These are phyloP conservation scores for Plumapathes pennacea DNA, from an alignment of 92 coral and sea anemone species.

Conservation along the genomic window DNA sequence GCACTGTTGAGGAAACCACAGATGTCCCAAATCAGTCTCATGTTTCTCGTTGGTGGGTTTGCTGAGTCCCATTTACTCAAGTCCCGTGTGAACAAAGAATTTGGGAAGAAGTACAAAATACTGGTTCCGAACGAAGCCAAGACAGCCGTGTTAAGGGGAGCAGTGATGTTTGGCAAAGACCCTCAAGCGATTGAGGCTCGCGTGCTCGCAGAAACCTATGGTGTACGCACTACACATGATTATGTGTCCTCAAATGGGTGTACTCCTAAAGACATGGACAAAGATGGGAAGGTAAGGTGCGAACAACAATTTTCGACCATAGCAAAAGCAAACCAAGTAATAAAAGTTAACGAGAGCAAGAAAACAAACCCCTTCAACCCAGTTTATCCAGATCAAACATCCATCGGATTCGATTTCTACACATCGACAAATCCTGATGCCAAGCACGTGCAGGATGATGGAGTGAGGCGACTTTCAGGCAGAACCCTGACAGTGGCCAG, in stretches of 20 bases:
- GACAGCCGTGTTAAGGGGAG: slow-evolving; percentile 60
- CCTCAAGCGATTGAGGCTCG: slow-evolving; percentile 55
- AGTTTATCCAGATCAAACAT: slow-evolving; percentile 25
- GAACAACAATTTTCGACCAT: slow-evolving; percentile 42
- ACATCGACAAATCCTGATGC: slow-evolving; percentile 25
- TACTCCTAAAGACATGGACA: slow-evolving; percentile 41
- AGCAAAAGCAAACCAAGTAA: slow-evolving; percentile 51
- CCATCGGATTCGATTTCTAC: slow-evolving; percentile 51
- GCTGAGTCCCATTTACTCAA: slow-evolving; percentile 56
- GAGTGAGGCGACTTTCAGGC: slow-evolving; percentile 39
- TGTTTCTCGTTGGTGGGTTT: slow-evolving; percentile 72
- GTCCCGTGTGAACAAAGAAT: slow-evolving; percentile 31
- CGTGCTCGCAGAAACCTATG: slow-evolving; percentile 48
- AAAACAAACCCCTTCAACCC: slow-evolving; percentile 48
- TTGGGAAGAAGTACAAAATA: slow-evolving; percentile 14
- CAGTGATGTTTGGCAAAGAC: slow-evolving; percentile 65
- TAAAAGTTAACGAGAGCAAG: slow-evolving; percentile 25
- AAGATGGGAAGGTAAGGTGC: slow-evolving; percentile 48
- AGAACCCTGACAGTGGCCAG: slow-evolving; percentile 37
- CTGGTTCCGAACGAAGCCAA: slow-evolving; percentile 59
- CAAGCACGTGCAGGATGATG: slow-evolving; percentile 46
- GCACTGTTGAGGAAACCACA: slow-evolving; percentile 17
- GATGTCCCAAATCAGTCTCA: slow-evolving; percentile 22
- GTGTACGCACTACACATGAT: slow-evolving; percentile 32
- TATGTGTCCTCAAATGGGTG: slow-evolving; percentile 23